A percentile compares a stretch with the other conserved stretches of the same genome.
phyloP scores from a whole-genome alignment of 1,140 invertebrate species.

The Drosophila sproati region DNA sequence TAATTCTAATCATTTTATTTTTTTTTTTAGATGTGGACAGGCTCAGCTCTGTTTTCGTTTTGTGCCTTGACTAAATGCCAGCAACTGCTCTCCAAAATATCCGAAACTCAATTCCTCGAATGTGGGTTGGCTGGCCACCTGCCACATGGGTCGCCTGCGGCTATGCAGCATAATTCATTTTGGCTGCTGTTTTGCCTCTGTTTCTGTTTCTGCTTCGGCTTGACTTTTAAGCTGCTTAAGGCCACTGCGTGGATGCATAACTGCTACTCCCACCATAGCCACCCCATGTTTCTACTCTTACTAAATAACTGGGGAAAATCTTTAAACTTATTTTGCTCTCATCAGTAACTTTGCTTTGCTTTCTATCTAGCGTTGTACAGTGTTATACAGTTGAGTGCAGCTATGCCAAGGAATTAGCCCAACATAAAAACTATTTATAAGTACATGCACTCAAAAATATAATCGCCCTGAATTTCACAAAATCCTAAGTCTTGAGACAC shows the following conservation, averaged over 20 bases:
- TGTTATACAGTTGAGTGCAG: no score
- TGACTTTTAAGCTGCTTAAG: slow-evolving; percentile 62
- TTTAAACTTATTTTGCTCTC: not conserved
- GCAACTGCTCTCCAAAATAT: not conserved
- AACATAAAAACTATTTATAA: no score
- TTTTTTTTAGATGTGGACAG: not conserved
- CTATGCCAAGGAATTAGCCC: no score
- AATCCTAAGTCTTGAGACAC: no score
- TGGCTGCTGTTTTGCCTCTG: slow-evolving; percentile 10
- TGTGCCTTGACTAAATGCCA: slow-evolving; percentile 45
- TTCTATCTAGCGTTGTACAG: no score
- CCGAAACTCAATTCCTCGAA: not conserved
- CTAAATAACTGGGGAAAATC: no score
- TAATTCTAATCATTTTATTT: not conserved
- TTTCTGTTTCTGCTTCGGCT: not conserved
- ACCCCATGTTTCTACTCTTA: not conserved
- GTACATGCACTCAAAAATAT: no score
- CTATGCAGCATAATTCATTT: slow-evolving; percentile 65
- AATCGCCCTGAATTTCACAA: no score
- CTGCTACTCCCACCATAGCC: not conserved
- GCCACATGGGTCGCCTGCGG: slow-evolving; percentile 22
- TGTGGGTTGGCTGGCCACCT: slow-evolving; percentile 3
- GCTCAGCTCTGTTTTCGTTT: not conserved
- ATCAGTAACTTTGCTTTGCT: no score
- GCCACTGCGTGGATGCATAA: slow-evolving; percentile 28